These are phyloP conservation scores for Sporophila hypoxantha DNA, from an alignment of 2,113 vertebrate genomes.

Conservation along the genomic window DNA sequence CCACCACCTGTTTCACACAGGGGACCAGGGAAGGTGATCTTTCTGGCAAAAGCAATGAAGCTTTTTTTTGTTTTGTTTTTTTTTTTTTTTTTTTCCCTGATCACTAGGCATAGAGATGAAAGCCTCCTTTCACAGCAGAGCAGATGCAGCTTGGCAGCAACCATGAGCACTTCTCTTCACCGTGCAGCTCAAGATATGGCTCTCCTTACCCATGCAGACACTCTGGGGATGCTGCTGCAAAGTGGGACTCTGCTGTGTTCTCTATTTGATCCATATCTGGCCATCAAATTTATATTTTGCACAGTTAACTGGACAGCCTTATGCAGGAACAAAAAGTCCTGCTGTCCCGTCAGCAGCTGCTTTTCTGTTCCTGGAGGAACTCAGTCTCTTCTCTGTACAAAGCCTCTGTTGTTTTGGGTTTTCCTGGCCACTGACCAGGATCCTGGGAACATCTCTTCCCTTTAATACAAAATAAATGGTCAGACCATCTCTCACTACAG, in stretches of 20 bases:
- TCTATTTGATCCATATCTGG: not conserved
- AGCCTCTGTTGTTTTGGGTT: not conserved
- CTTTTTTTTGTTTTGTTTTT: not conserved
- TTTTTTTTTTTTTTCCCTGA: not conserved
- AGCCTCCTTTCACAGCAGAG: not conserved
- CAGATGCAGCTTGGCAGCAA: not conserved
- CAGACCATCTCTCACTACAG: not conserved
- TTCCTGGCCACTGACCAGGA: not conserved
- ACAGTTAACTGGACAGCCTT: not conserved
- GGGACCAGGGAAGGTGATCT: not conserved
- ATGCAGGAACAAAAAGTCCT: not conserved
- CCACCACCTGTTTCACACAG: not conserved
- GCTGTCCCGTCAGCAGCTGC: not conserved
- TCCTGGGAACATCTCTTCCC: not conserved
- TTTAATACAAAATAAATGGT: not conserved
- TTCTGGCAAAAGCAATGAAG: not conserved
- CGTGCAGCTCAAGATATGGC: not conserved
- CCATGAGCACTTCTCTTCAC: not conserved
- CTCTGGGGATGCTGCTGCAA: not conserved
- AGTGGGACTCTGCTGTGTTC: not conserved
- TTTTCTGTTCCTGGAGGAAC: not conserved
- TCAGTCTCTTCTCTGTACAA: not conserved
- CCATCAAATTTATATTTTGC: not conserved
- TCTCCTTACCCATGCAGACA: not conserved
- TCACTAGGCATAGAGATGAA: not conserved